Base-by-base conservation (phyloP, 2,797 vertebrate species). In the Arnoldichthys spilopterus region DNA sequence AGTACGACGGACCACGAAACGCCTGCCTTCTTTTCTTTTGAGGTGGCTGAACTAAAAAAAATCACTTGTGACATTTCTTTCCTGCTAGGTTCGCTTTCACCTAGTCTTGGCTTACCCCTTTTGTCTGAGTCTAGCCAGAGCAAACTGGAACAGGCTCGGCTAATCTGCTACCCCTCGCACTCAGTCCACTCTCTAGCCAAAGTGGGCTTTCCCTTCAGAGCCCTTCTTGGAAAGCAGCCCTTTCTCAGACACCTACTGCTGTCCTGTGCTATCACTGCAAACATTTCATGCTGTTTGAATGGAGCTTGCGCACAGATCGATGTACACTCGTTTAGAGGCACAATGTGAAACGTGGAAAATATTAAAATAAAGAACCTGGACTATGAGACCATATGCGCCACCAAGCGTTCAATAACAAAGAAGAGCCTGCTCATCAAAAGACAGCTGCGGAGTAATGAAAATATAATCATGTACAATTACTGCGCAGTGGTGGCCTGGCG, bases 241-340 rank as follows among this genome's bases (percentile, higher is more conserved):
- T 82, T 86, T 87, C 84, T 85, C 86, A 87, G 78, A 87, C 86
- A 83, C 86, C 84, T 81, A 84, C 81, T 64, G 85, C 77, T 72
- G 28, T 56, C 28, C 62, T 66, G 77, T 85, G 80, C 77, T 87
- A 82, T 83, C 40, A 76, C 54, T 78, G 79, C 51, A 87, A 87
- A 85, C 82, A 84, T 80, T 78, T 84, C 82, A 71, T n/a, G 79
- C 79, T 74, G 79, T 82, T 82, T 64, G 69, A 70, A 67, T 47
- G 20, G 78, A 81, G 54, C 22, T 34, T 49, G 74, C 51, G 47
- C 71, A 83, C 74, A 73, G 79, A 84, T 83, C 76, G 75, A 77
- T 81, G 81, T 70, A 73, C 78, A 66, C 69, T 76, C 69, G 76
- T 80, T 81, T 77, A 43, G 75, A 84, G 64, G 59, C 68, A 79